A percentile compares a stretch with the other conserved stretches of the same genome.
Conservation (phyloP, 2,113 vertebrate genomes). For the Syrmaticus mikado region DNA sequence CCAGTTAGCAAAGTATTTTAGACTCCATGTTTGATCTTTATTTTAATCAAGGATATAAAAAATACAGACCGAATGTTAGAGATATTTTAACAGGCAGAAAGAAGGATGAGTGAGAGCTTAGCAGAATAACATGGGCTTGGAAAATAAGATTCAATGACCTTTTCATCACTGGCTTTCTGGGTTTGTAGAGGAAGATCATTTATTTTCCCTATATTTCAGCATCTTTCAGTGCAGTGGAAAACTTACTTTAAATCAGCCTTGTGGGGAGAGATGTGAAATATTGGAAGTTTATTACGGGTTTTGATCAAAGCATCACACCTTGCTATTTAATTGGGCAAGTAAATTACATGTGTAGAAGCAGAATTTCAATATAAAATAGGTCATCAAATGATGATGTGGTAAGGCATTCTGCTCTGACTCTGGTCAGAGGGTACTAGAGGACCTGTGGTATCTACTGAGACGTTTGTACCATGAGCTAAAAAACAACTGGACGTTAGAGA, state of each 20-base stretch:
- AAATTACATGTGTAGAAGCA: background rate
- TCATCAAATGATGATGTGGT: background rate
- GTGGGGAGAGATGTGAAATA: background rate
- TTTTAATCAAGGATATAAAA: background rate
- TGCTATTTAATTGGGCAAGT: background rate
- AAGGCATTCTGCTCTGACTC: background rate
- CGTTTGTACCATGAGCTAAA: background rate
- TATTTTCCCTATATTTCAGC: background rate
- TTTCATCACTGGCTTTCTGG: constrained; percentile 21
- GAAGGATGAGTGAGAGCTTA: background rate
- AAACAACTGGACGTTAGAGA: background rate
- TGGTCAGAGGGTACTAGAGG: background rate
- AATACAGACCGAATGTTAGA: background rate
- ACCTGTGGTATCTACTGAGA: background rate
- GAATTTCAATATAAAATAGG: background rate
- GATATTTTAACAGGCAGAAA: background rate
- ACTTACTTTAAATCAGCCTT: background rate
- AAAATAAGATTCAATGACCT: constrained; percentile 34
- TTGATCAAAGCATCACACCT: background rate
- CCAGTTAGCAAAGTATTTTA: background rate
- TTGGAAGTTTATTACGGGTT: background rate
- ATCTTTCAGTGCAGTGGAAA: background rate
- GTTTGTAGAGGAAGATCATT: background rate
- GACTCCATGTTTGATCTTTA: background rate
- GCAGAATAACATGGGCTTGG: background rate